Evolutionary conservation across 2,888 invertebrate species (phyloP), one percentile per base, ranked within the genome.

Genomic region (Pteria penguin): DNA sequence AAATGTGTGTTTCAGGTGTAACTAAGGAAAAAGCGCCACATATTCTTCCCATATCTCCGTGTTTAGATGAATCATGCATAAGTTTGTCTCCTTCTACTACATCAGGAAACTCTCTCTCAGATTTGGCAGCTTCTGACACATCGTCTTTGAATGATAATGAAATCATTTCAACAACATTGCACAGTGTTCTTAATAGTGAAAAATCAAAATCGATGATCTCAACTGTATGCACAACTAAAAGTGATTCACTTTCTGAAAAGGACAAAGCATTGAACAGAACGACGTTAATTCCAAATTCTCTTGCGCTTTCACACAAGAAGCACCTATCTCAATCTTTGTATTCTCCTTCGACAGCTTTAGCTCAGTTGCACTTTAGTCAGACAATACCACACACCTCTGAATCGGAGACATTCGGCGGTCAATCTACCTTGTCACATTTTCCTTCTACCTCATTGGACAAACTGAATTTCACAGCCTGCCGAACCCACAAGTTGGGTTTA

Each of bases 271-370:
- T 14, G 4, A 5, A 14, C 18, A 24, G 22, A 22, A 54, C 31
- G 24, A 55, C 52, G 8, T 18, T 26, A 54, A 27, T 36, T 60
- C 69, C 69, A 60, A 69, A 58, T 18, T 55, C 60, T 18, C 69
- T 58, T 60, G 24, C 36, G 4, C 24, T 29, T 26, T 61, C 61
- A 60, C 57, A 70, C 36, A 61, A 70, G 31, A 18, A 45, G 8
- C 58, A 57, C 36, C 36, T 32, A 36, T 65, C 76, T 33, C 73
- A 76, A 55, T 74, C 78, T 18, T 81, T 90, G 70, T 89, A 90
- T 69, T 92, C 92, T 3, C 93, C 93, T 1, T 92, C 93, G 32
- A 88, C 92, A 45, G 93, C 92, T 22, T 87, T 93, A 81, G 91
- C 93, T 1, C 88, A 89, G 63, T 88, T 93, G 27, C 91, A 89